Conservation (phyloP, 2,888 invertebrate species). For the Conistra vaccinii region DNA sequence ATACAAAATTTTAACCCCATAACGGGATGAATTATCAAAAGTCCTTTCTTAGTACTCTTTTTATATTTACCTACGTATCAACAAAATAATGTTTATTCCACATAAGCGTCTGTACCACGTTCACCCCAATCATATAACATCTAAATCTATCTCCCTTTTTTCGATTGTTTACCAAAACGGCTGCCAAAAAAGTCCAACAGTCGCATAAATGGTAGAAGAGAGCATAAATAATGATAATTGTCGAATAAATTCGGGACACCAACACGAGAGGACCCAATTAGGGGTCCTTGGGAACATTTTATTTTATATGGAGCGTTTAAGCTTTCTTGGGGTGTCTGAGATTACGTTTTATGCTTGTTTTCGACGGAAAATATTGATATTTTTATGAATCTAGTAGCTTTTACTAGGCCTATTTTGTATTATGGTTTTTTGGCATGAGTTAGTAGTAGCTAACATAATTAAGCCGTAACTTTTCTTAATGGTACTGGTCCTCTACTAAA, state of each 20-base stretch:
- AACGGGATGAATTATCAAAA: too few species aligned
- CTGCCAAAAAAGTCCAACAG: constrained; percentile 45
- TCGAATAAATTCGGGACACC: constrained; percentile 45
- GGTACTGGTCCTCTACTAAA: neutral
- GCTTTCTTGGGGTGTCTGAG: constrained; percentile 17
- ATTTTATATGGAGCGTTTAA: constrained; percentile 37
- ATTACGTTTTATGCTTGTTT: constrained; percentile 15
- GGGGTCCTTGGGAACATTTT: constrained; percentile 25
- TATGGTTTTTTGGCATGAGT: neutral
- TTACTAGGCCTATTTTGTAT: neutral
- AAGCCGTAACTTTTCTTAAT: neutral
- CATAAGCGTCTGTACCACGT: neutral
- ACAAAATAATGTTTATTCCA: neutral
- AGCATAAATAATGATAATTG: constrained; percentile 59
- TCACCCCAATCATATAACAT: neutral
- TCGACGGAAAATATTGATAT: neutral
- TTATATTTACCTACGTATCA: neutral
- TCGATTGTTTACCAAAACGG: constrained; percentile 36
- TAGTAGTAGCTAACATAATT: neutral
- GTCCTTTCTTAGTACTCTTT: too few species aligned
- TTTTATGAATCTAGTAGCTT: neutral
- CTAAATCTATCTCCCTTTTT: constrained; percentile 24
- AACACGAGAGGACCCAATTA: constrained; percentile 46
- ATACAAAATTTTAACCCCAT: too few species aligned
- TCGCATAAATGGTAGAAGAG: constrained; percentile 41